phyloP scores from a whole-genome alignment of 2,888 invertebrate species.

The Sarcophaga subvicina region DNA sequence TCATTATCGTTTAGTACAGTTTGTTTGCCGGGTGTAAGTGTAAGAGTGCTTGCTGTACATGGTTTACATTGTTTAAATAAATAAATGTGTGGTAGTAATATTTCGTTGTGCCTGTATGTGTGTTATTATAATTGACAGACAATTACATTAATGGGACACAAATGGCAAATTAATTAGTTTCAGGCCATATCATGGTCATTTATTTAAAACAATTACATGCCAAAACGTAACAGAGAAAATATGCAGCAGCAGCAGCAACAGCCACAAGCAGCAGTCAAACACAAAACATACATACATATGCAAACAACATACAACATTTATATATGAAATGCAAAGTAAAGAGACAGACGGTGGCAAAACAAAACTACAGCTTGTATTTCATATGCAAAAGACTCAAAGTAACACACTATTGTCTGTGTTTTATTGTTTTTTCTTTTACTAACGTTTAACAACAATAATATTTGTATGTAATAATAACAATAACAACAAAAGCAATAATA shows the following conservation, averaged over 20 bases:
- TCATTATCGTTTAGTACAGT: background rate
- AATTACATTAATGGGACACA: slow-evolving; percentile 71
- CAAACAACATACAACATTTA: slow-evolving; percentile 41
- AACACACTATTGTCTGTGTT: slow-evolving; percentile 49
- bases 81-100: background rate
- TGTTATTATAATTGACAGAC: slow-evolving; percentile 67
- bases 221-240: slow-evolving; percentile 47
- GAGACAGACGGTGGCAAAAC: background rate
- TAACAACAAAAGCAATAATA: background rate
- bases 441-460: slow-evolving; percentile 29
- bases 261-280: background rate
- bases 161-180: slow-evolving; percentile 70
- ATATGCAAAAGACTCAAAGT: slow-evolving; percentile 39
- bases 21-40: background rate
- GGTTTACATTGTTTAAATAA: too few relatives aligned
- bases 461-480: background rate
- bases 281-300: slow-evolving; percentile 33
- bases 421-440: slow-evolving; percentile 11
- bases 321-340: slow-evolving; percentile 31
- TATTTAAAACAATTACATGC: slow-evolving; percentile 63
- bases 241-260: slow-evolving; percentile 21
- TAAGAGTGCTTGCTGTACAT: background rate
- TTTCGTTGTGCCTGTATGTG: slow-evolving; percentile 23
- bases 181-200: slow-evolving; percentile 68
- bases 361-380: slow-evolving; percentile 24